A percentile compares a stretch with the other conserved stretches of the same genome.
phyloP scores from a whole-genome alignment of 2,888 invertebrate genomes.

The Xestobium rufovillosum region DNA sequence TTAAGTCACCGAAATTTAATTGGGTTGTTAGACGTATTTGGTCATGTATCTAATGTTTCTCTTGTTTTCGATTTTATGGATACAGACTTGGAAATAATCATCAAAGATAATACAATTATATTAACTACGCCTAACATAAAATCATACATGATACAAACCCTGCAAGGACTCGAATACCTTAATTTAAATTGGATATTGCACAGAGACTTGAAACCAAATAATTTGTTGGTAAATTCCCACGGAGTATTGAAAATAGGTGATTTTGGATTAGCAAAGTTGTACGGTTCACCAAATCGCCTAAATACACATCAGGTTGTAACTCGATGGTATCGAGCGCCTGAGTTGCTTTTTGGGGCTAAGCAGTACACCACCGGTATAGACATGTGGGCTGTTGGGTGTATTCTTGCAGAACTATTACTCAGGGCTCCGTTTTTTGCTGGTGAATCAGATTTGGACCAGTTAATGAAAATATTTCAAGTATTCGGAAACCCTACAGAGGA shows the following conservation, averaged over 20 bases:
- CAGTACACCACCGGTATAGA: constrained; percentile 95
- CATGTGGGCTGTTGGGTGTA: constrained; percentile 99
- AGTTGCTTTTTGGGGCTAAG: constrained; percentile 89
- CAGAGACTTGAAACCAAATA: constrained; percentile 98
- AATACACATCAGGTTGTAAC: constrained; percentile 99
- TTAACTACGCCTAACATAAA: constrained; percentile 90
- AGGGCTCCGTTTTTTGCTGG: constrained; percentile 91
- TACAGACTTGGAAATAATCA: constrained; percentile 93
- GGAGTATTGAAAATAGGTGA: constrained; percentile 97
- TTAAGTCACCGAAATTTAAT: constrained; percentile 91
- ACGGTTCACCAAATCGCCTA: constrained; percentile 90
- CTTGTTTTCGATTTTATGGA: constrained; percentile 99
- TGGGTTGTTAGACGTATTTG: constrained; percentile 91
- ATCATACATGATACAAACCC: constrained; percentile 89
- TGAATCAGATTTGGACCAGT: constrained; percentile 93
- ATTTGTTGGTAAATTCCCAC: constrained; percentile 84
- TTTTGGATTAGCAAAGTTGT: constrained; percentile 97
- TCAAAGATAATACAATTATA: constrained; percentile 82
- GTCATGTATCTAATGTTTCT: constrained; percentile 96
- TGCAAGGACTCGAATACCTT: constrained; percentile 90
- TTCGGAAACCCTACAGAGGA: constrained; percentile 90
- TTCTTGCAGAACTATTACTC: constrained; percentile 88
- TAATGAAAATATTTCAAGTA: constrained; percentile 90
- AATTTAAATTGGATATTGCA: constrained; percentile 96
- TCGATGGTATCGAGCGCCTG: constrained; percentile 88